These are phyloP conservation scores for Eristalis intricaria DNA, from an alignment of 2,888 invertebrate species.

Conservation along the genomic window DNA sequence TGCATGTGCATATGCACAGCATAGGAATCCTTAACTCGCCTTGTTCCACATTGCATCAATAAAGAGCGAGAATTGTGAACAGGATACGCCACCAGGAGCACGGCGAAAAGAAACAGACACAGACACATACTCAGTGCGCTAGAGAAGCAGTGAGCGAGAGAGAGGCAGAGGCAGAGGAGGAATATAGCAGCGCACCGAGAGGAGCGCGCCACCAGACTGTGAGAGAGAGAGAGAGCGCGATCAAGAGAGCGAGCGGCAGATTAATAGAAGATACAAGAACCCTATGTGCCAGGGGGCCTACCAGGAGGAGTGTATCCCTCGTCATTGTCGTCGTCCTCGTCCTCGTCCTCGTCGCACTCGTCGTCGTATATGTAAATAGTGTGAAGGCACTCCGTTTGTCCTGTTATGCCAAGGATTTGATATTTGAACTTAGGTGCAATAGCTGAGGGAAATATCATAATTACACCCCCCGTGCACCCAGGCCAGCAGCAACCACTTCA, in stretches of 20 bases:
- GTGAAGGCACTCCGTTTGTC: constrained; percentile 61
- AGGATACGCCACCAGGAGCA: constrained; percentile 45
- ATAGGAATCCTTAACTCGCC: constrained; percentile 63
- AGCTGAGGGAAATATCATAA: constrained; percentile 62
- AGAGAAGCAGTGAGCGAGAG: constrained; percentile 4
- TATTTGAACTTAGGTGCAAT: constrained; percentile 69
- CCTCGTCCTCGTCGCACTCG: background rate
- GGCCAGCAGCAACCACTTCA: background rate
- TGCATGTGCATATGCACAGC: constrained; percentile 37
- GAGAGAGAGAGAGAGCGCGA: background rate
- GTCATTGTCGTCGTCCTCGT: background rate
- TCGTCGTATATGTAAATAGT: constrained; percentile 57
- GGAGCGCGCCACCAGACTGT: background rate
- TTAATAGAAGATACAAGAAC: constrained; percentile 1
- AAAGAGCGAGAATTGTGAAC: constrained; percentile 53
- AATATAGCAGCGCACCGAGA: background rate
- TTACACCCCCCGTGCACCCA: constrained; percentile 17
- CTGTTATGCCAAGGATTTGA: constrained; percentile 70
- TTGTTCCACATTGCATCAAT: constrained; percentile 69
- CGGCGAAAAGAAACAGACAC: constrained; percentile 16
- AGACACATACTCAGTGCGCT: background rate
- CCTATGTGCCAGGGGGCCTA: constrained; percentile 44
- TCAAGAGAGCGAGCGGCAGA: background rate
- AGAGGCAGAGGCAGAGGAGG: background rate
- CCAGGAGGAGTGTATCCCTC: constrained; percentile 2